phyloP scores from a whole-genome alignment of 2,888 invertebrate genomes.

The Syrista parreyssii region DNA sequence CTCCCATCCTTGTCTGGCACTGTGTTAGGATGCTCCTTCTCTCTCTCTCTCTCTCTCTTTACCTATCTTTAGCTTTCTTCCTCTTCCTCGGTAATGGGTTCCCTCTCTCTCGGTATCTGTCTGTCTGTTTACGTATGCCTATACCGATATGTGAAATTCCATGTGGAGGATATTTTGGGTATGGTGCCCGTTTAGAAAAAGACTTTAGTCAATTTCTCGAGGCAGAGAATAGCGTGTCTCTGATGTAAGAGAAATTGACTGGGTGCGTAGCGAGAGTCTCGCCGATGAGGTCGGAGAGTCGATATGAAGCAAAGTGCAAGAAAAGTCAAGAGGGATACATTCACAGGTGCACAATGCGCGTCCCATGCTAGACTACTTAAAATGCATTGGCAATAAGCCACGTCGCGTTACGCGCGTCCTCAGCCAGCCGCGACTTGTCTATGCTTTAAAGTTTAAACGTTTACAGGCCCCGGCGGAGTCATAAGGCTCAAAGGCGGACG shows the following conservation, averaged over 20 bases:
- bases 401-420: slow-evolving; percentile 54
- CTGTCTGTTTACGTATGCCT: neutral
- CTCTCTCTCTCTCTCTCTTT: neutral
- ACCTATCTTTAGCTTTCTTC: neutral
- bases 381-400: slow-evolving; percentile 64
- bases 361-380: slow-evolving; percentile 57
- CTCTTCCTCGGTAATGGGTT: neutral
- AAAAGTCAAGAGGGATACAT: neutral
- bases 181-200: neutral
- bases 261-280: neutral
- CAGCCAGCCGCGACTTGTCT: slow-evolving; percentile 6
- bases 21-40: neutral
- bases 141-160: neutral
- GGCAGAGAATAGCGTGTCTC: neutral
- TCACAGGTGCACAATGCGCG: slow-evolving; percentile 24
- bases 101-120: neutral
- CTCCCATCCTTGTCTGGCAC: neutral
- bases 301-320: neutral
- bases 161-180: neutral
- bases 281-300: neutral
- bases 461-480: neutral
- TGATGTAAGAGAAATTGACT: neutral
- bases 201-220: neutral
- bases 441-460: slow-evolving; percentile 8
- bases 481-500: neutral